Evolutionary conservation across 2,797 vertebrate species (phyloP).

Genomic region (Hippocampus kuda): DNA sequence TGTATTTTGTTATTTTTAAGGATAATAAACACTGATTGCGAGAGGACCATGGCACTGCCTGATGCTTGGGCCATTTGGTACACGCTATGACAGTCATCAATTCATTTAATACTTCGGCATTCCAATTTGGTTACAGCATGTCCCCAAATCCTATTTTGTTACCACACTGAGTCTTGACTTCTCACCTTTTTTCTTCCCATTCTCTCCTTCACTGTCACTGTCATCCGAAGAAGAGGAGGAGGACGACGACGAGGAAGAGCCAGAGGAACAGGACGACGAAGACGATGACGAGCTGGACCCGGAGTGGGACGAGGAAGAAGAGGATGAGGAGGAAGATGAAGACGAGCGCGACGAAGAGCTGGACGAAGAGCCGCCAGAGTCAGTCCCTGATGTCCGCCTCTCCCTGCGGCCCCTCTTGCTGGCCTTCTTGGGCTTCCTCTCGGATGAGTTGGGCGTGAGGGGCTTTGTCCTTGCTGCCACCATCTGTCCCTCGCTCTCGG

Average conservation of each 20-base stretch:
- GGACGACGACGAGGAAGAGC: conserved; percentile 87
- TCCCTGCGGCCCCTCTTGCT: conserved; percentile 83
- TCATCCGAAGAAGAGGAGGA: conserved; percentile 82
- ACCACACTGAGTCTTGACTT: background rate
- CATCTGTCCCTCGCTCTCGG: conserved; percentile 81
- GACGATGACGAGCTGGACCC: conserved; percentile 89
- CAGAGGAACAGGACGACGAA: conserved; percentile 89
- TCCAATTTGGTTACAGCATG: background rate
- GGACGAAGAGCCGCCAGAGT: conserved; percentile 76
- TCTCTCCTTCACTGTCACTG: conserved; percentile 84
- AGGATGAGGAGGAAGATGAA: conserved; percentile 86
- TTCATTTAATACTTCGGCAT: background rate
- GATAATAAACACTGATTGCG: too few relatives aligned
- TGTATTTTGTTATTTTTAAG: too few relatives aligned
- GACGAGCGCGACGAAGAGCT: conserved; percentile 93
- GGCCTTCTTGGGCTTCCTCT: conserved; percentile 83
- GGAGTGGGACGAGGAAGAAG: conserved; percentile 88
- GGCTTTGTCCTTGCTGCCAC: conserved; percentile 93
- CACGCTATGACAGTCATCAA: background rate
- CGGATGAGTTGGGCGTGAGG: conserved; percentile 83
- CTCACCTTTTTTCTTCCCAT: conserved; percentile 82
- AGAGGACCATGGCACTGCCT: too few relatives aligned
- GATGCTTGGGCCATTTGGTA: background rate
- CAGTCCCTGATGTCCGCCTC: conserved; percentile 76
- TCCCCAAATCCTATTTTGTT: background rate